phyloP scores from a whole-genome alignment of 2,113 vertebrate genomes.

The Ramphastos sulfuratus region DNA sequence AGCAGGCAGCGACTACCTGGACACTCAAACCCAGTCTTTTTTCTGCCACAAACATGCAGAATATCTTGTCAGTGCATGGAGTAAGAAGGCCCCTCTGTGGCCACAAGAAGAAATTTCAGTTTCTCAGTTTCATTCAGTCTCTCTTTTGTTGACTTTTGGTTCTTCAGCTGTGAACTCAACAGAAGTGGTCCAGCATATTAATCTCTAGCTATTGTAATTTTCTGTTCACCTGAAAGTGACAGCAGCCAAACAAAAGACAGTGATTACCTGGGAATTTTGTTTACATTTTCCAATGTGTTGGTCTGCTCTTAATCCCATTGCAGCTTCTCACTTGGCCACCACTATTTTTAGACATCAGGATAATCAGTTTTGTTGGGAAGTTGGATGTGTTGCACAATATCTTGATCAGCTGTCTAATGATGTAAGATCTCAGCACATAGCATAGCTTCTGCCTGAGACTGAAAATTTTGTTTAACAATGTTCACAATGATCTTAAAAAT shows the following conservation, averaged over 20 bases:
- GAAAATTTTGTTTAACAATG: neutral
- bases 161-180: neutral
- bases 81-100: slow-evolving; percentile 36
- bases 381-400: neutral
- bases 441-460: neutral
- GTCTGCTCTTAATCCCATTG: neutral
- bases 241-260: neutral
- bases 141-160: neutral
- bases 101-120: neutral
- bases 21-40: neutral
- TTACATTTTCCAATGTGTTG: neutral
- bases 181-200: neutral
- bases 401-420: neutral
- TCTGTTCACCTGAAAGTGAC: neutral
- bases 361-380: neutral
- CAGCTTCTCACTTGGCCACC: neutral
- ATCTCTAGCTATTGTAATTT: neutral
- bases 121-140: neutral
- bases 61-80: neutral
- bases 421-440: neutral
- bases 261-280: neutral
- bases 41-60: neutral
- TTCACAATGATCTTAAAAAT: neutral
- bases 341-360: neutral
- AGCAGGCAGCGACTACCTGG: neutral